Base-by-base conservation (phyloP, 2,888 invertebrate genomes). In the Cotesia congregata region DNA sequence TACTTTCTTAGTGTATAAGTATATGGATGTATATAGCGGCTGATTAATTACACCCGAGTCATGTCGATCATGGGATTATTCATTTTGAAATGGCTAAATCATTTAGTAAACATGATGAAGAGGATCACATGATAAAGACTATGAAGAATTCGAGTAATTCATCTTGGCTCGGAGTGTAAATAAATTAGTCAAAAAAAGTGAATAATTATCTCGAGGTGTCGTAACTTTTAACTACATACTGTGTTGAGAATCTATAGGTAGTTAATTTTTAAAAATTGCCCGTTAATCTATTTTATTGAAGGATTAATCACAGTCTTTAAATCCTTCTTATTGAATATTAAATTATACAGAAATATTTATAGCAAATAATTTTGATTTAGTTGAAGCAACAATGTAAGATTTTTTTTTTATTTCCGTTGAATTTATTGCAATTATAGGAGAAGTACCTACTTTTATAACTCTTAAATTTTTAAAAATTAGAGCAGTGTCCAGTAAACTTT, bases 31-130 rank as follows among this genome's bases (percentile, higher is more conserved):
- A 5, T 62, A 62, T 62, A 62, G 62, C 62, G 20, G 62, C 20
- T 62, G 62, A 62, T 62, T 62, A 15, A 62, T 62, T 20, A 62
- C 50, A 62, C 62, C 7, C n/a, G 62, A 62, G 62, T 62, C 62
- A 62, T 62, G 62, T 62, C 62, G 62, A 62, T 62, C 62, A 62
- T 62, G 20, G 62, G 62, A 62, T 62, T 62, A 62, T 62, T 62
- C 15, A 62, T 62, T 62, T n/a, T 20, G 20, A 20, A 62, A 62
- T 62, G 62, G 62, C 20, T 15, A 62, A 62, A 62, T 62, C 62
- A 15, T 20, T 62, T 15, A 62, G 6, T 15, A 15, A 62, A 62
- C 7, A 50, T 50, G 62, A 62, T 15, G 62, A 62, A 62, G 15
- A 62, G 62, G 15, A n/a, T 62, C 50, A 50, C 12, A 50, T 50